A percentile compares a stretch with the other conserved stretches of the same genome.
Evolutionary conservation across 2,888 invertebrate species (phyloP).

Genomic region (Labia minor): DNA sequence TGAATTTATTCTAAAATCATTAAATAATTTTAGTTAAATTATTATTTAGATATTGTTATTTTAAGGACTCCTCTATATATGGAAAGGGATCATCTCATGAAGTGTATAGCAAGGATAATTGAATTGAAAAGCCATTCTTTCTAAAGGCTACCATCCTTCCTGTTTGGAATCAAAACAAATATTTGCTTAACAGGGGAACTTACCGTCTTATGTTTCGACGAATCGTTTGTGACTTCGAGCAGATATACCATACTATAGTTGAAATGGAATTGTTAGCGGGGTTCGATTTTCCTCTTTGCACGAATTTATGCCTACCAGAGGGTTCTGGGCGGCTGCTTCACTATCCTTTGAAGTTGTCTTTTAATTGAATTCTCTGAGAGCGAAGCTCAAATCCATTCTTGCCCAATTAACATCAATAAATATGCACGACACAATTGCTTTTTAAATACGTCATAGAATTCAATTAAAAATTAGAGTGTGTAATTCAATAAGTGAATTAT

Average conservation of each 20-base stretch:
- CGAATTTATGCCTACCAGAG: neutral
- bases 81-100: too few relatives aligned
- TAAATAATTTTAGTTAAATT: too few relatives aligned
- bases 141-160: too few relatives aligned
- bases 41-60: too few relatives aligned
- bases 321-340: neutral
- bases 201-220: neutral
- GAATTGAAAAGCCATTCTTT: too few relatives aligned
- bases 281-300: neutral
- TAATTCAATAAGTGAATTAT: neutral
- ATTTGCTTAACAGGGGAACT: neutral
- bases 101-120: too few relatives aligned
- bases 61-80: too few relatives aligned
- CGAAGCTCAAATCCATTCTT: slow-evolving; percentile 1
- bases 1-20: too few relatives aligned
- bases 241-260: neutral
- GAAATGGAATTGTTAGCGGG: neutral
- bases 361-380: slow-evolving; percentile 8
- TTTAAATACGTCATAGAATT: neutral
- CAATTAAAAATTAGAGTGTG: neutral
- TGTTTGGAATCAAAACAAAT: neutral
- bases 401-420: slow-evolving; percentile 13
- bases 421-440: neutral
- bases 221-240: neutral
- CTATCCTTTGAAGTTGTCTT: slow-evolving; percentile 5